A percentile compares a stretch with the other conserved stretches of the same genome.
These are phyloP conservation scores for Sebastes melanostomus DNA, from an alignment of 2,797 vertebrate genomes.

Conservation along the genomic window DNA sequence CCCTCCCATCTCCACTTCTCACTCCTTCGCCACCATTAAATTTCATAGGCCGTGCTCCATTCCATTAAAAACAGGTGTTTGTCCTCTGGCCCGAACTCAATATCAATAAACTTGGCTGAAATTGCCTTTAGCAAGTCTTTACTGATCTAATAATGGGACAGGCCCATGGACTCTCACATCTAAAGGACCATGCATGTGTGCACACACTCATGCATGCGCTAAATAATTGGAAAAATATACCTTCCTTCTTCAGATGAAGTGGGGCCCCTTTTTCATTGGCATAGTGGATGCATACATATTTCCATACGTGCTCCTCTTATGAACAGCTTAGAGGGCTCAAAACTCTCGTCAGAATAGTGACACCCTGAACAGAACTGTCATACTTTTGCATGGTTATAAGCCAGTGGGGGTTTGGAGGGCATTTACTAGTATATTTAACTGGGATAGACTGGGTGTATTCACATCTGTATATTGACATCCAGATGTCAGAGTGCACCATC, in stretches of 20 bases:
- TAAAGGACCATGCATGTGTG: neutral
- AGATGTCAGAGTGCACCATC: neutral
- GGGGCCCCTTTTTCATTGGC: neutral
- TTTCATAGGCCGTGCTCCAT: slow-evolving; percentile 11
- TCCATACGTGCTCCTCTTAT: neutral
- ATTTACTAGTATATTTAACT: neutral
- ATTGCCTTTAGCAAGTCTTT: neutral
- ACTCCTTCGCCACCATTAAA: slow-evolving; percentile 13
- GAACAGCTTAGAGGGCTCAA: neutral
- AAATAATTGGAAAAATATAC: neutral
- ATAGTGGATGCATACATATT: neutral
- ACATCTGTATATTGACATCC: neutral
- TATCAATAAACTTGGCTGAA: slow-evolving; percentile 28
- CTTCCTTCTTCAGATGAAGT: neutral
- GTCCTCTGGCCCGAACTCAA: slow-evolving; percentile 10
- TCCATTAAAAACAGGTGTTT: slow-evolving; percentile 58
- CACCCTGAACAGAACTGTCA: neutral
- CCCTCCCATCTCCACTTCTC: slow-evolving; percentile 1
- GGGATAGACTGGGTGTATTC: neutral
- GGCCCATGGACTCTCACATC: neutral
- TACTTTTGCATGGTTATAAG: neutral
- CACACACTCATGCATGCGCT: neutral
- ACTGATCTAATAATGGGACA: neutral
- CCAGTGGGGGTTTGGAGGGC: neutral
- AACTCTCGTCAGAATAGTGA: neutral